Percentiles rank a stretch among this genome's conserved stretches.
phyloP scores from a whole-genome alignment of 2,888 invertebrate species.

The Drosophila quinaria region DNA sequence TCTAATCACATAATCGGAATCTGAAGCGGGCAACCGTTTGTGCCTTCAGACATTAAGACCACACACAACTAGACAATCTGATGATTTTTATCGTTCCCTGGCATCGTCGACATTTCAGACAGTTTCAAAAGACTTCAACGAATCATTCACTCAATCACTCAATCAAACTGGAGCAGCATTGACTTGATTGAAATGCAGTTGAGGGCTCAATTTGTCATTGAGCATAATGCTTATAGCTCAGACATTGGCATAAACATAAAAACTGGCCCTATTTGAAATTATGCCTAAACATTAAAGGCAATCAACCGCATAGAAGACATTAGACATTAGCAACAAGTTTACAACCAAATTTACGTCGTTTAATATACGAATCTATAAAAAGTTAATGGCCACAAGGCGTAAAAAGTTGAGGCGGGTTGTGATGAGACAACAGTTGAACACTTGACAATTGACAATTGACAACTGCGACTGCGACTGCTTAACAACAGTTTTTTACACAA shows the following conservation, averaged over 20 bases:
- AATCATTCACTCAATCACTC: slow-evolving; percentile 69
- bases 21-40: slow-evolving; percentile 47
- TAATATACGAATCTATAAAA: slow-evolving; percentile 29
- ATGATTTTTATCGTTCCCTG: slow-evolving; percentile 67
- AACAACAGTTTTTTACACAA: slow-evolving; percentile 51
- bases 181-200: slow-evolving; percentile 33
- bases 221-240: slow-evolving; percentile 23
- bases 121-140: slow-evolving; percentile 29
- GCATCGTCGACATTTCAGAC: slow-evolving; percentile 57
- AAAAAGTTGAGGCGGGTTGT: slow-evolving; percentile 56
- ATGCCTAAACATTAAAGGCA: slow-evolving; percentile 60
- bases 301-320: slow-evolving; percentile 48
- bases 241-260: slow-evolving; percentile 34
- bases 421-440: slow-evolving; percentile 46
- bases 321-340: slow-evolving; percentile 23
- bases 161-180: slow-evolving; percentile 58
- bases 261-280: slow-evolving; percentile 50
- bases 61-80: slow-evolving; percentile 39
- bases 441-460: slow-evolving; percentile 50
- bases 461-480: slow-evolving; percentile 20
- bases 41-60: slow-evolving; percentile 61
- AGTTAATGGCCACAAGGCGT: slow-evolving; percentile 43
- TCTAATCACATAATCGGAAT: slow-evolving; percentile 78
- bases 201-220: slow-evolving; percentile 30
- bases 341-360: slow-evolving; percentile 26